Conservation (phyloP, 1,140 invertebrate species). For the Pollicipes pollicipes region DNA sequence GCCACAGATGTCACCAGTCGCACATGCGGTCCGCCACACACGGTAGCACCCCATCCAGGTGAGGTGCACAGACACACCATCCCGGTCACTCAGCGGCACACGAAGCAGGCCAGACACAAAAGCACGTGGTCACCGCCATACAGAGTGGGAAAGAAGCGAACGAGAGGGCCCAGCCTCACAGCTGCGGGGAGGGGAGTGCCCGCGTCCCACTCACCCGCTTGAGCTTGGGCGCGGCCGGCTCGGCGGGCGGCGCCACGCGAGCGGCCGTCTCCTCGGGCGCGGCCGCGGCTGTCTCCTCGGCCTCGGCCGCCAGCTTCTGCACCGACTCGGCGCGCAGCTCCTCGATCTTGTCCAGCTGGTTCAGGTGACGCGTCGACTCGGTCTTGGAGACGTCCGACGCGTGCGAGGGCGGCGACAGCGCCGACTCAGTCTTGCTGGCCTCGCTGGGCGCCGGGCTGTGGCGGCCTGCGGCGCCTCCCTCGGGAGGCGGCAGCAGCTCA, state of each 20-base stretch:
- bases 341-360: constrained; percentile 21
- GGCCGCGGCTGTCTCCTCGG: neutral
- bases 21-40: too few species aligned
- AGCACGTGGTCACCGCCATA: too few species aligned
- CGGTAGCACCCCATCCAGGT: too few species aligned
- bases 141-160: too few species aligned
- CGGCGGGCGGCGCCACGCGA: neutral
- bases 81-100: too few species aligned
- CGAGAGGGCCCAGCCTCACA: too few species aligned
- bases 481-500: constrained; percentile 20
- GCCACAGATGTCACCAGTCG: too few species aligned
- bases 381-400: constrained; percentile 25
- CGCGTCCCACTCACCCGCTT: neutral
- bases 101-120: too few species aligned
- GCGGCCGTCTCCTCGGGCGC: too few species aligned
- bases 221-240: neutral
- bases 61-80: too few species aligned
- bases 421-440: constrained; percentile 25
- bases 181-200: too few species aligned
- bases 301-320: neutral
- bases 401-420: constrained; percentile 24
- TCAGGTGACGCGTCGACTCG: constrained; percentile 22
- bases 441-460: constrained; percentile 25
- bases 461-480: constrained; percentile 22
- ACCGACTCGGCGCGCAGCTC: constrained; percentile 13